phyloP scores from a whole-genome alignment of 2,797 vertebrate species.

The Eospalax fontanierii region DNA sequence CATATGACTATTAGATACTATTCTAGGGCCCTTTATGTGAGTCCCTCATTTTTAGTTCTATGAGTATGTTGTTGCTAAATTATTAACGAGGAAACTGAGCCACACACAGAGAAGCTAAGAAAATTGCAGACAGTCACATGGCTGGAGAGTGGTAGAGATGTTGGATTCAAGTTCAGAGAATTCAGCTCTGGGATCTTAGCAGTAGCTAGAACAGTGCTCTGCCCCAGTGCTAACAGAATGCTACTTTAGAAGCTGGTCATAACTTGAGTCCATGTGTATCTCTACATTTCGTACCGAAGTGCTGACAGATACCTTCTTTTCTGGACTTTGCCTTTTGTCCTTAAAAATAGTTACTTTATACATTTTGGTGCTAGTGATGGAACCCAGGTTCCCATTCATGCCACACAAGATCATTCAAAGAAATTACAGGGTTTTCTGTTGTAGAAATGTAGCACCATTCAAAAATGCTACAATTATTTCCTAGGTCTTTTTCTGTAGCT shows the following conservation, averaged over 20 bases:
- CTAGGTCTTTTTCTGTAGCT: background rate
- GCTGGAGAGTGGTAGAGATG: too few relatives aligned
- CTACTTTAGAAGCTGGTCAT: background rate
- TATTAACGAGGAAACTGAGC: background rate
- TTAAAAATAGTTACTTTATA: background rate
- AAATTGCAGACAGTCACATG: background rate
- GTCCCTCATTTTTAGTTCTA: background rate
- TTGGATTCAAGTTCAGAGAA: background rate
- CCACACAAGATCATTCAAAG: background rate
- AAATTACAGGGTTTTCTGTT: background rate
- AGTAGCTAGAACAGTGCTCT: accelerated
- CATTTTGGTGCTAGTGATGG: background rate
- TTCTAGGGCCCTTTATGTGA: background rate
- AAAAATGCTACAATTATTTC: background rate
- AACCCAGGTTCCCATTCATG: background rate
- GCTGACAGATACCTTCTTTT: background rate
- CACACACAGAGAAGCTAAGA: background rate
- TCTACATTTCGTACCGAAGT: background rate
- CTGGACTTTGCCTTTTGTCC: background rate
- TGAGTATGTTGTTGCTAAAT: background rate
- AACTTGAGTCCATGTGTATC: background rate
- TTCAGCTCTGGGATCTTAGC: background rate
- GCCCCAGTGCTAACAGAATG: background rate
- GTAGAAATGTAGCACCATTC: background rate
- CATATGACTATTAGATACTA: background rate